A percentile compares a stretch with the other conserved stretches of the same genome.
Conservation (phyloP, 2,797 vertebrate genomes). For the Rhabdophis nuchalis region DNA sequence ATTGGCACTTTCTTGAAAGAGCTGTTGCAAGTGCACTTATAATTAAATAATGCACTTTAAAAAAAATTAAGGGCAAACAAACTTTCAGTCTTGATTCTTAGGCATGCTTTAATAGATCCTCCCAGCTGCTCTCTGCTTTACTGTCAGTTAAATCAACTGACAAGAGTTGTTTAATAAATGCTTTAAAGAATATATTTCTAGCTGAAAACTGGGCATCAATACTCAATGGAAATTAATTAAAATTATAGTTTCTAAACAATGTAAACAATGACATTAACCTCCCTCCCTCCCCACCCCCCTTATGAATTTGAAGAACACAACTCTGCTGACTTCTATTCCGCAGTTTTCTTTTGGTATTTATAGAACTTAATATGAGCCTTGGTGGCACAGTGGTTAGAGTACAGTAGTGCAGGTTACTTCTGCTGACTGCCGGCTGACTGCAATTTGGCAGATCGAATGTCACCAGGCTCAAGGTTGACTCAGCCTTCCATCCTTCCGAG, state of each 20-base stretch:
- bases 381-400: no score
- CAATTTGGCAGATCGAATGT: no score
- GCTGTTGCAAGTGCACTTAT: not conserved
- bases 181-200: slow-evolving; percentile 41
- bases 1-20: not conserved
- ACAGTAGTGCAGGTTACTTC: no score
- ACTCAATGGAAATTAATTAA: slow-evolving; percentile 62
- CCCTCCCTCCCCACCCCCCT: not conserved
- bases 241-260: slow-evolving; percentile 22
- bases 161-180: slow-evolving; percentile 27
- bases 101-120: not conserved
- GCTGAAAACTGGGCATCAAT: slow-evolving; percentile 47
- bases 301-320: slow-evolving; percentile 3
- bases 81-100: accelerated
- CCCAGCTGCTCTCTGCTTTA: slow-evolving; percentile 20
- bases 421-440: no score
- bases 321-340: not conserved
- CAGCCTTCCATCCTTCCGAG: no score
- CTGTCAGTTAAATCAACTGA: not conserved
- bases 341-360: not conserved
- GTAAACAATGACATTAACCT: slow-evolving; percentile 54
- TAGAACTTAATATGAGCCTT: not conserved
- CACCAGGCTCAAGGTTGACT: no score
- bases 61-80: not conserved
- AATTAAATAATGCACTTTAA: not conserved